Percentiles rank a stretch among this genome's conserved stretches.
phyloP scores from a whole-genome alignment of 2,113 vertebrate species.

The Crocuta crocuta region DNA sequence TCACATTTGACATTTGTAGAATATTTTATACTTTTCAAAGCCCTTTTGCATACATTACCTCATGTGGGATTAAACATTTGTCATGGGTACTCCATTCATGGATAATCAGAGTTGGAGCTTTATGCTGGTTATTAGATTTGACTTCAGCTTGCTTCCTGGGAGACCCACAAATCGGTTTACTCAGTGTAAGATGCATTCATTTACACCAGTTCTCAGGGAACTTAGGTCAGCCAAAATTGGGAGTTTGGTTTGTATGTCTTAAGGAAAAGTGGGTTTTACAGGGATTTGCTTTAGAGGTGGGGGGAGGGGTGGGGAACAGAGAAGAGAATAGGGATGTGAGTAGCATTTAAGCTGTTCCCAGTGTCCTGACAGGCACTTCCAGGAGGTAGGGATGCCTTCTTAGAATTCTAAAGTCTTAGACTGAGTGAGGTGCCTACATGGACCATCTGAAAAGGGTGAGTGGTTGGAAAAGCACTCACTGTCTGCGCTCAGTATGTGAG shows the following conservation, averaged over 20 bases:
- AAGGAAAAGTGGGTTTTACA: not conserved
- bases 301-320: not conserved
- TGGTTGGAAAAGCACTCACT: not conserved
- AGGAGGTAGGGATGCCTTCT: not conserved
- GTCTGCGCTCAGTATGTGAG: not conserved
- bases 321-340: not conserved
- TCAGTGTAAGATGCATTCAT: constrained; percentile 27
- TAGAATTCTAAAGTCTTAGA: not conserved
- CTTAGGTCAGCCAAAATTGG: constrained; percentile 45
- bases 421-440: not conserved
- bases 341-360: not conserved
- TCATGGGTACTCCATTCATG: not conserved
- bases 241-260: constrained; percentile 43
- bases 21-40: constrained; percentile 56
- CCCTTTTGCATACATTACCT: constrained; percentile 21
- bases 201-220: constrained; percentile 16
- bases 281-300: not conserved
- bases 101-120: constrained; percentile 51
- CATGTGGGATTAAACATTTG: constrained; percentile 61
- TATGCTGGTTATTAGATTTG: constrained; percentile 49
- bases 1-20: constrained; percentile 37
- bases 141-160: constrained; percentile 44
- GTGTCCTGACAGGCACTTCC: not conserved
- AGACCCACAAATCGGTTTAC: constrained; percentile 48
- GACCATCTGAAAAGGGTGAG: not conserved